Evolutionary conservation across 1,140 invertebrate species (phyloP).

Genomic region (Hyposmocoma kahamanoa): DNA sequence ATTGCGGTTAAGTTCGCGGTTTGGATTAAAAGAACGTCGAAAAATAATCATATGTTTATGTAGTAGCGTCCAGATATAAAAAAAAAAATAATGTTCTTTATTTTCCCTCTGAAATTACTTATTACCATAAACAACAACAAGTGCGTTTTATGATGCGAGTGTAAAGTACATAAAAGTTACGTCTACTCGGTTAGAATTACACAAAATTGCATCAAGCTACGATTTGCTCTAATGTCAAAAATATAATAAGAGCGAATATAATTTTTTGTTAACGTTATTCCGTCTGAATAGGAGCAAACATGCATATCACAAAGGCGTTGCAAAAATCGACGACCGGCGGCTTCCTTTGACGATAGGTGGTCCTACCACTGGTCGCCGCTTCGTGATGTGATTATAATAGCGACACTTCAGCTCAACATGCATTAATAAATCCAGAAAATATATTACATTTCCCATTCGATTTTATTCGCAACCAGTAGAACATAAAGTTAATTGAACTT

Average conservation of each 20-base stretch:
- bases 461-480: conserved; percentile 46
- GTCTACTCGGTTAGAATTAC: too few relatives aligned
- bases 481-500: conserved; percentile 40
- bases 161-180: too few relatives aligned
- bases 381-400: conserved; percentile 69
- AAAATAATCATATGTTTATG: too few relatives aligned
- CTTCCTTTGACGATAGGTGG: conserved; percentile 67
- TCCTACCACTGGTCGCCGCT: conserved; percentile 32
- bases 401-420: conserved; percentile 51
- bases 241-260: conserved; percentile 9
- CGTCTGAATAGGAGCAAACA: conserved; percentile 40
- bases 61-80: too few relatives aligned
- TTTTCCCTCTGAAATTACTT: too few relatives aligned
- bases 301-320: conserved; percentile 45
- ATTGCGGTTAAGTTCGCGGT: too few relatives aligned
- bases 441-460: conserved; percentile 34
- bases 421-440: conserved; percentile 39
- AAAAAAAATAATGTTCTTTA: too few relatives aligned
- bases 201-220: too few relatives aligned
- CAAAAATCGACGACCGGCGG: conserved; percentile 62
- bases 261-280: conserved; percentile 24
- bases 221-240: not conserved
- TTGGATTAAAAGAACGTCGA: too few relatives aligned
- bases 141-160: too few relatives aligned
- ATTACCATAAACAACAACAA: too few relatives aligned